A percentile compares a stretch with the other conserved stretches of the same genome.
Conservation (phyloP, 1,140 invertebrate genomes). For the Proales similis region DNA sequence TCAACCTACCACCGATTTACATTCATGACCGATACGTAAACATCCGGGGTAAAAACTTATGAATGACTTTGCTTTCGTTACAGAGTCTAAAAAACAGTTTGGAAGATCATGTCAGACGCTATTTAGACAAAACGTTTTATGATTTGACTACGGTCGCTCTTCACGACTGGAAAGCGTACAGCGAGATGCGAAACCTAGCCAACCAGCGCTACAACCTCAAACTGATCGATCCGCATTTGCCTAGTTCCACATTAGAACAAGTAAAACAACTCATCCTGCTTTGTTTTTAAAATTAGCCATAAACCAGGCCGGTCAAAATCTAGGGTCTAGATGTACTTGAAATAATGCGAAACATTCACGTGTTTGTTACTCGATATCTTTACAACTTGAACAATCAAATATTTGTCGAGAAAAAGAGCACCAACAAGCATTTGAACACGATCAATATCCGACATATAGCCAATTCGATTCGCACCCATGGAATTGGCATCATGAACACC, state of each 20-base stretch:
- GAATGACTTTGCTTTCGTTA: constrained; percentile 5
- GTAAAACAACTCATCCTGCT: constrained; percentile 45
- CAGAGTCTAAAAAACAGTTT: constrained; percentile 1
- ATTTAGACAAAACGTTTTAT: constrained; percentile 89
- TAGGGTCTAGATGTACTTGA: constrained; percentile 90
- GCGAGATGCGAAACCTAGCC: constrained; percentile 87
- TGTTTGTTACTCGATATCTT: constrained; percentile 84
- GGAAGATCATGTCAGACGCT: constrained; percentile 67
- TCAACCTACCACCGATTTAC: constrained; percentile 51
- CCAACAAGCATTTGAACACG: constrained; percentile 89
- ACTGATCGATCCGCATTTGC: constrained; percentile 80
- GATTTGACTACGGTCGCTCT: constrained; percentile 92
- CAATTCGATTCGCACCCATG: constrained; percentile 94
- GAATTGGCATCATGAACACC: constrained; percentile 92
- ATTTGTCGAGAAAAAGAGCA: constrained; percentile 82
- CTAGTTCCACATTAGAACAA: constrained; percentile 90
- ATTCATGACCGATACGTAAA: constrained; percentile 23
- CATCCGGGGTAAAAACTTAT: constrained; percentile 23
- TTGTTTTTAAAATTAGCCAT: not conserved
- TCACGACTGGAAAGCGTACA: constrained; percentile 94
- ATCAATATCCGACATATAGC: constrained; percentile 90
- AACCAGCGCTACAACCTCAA: constrained; percentile 72
- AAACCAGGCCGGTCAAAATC: constrained; percentile 38
- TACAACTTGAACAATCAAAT: constrained; percentile 97
- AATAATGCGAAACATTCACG: constrained; percentile 91